phyloP scores from a whole-genome alignment of 2,113 vertebrate species.

The Perca flavescens region DNA sequence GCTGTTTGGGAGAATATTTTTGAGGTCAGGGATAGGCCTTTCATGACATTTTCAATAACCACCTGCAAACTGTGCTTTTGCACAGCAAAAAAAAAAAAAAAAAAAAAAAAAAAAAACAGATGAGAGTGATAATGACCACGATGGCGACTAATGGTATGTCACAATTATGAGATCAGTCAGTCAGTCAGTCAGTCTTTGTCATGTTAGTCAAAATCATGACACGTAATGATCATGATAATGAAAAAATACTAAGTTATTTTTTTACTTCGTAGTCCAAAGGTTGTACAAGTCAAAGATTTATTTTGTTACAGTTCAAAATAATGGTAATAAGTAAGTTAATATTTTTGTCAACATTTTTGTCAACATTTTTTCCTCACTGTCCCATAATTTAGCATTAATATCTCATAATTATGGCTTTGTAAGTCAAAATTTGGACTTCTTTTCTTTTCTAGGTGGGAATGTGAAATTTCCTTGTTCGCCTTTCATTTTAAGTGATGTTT shows the following conservation, averaged over 20 bases:
- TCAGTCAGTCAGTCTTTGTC: too few species aligned
- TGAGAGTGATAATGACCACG: background rate
- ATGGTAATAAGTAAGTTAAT: too few species aligned
- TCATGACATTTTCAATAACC: constrained; percentile 31
- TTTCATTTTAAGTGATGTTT: background rate
- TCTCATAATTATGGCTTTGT: background rate
- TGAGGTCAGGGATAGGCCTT: background rate
- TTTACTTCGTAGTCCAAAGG: too few species aligned
- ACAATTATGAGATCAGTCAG: background rate
- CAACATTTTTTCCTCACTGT: background rate
- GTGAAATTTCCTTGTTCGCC: background rate
- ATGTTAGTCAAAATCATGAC: too few species aligned
- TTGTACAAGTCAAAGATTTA: too few species aligned
- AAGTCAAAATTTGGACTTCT: background rate
- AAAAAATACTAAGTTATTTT: too few species aligned
- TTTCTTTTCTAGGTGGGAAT: background rate
- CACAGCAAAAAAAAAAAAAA: background rate
- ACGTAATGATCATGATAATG: too few species aligned
- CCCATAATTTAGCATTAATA: background rate
- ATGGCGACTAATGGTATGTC: background rate
- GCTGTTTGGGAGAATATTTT: constrained; percentile 29
- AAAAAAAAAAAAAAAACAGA: background rate
- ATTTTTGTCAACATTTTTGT: background rate
- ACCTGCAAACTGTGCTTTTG: constrained; percentile 15
- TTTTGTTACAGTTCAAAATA: too few species aligned